Conservation (phyloP, 2,888 invertebrate species). For the Hoplodrina blanda region DNA sequence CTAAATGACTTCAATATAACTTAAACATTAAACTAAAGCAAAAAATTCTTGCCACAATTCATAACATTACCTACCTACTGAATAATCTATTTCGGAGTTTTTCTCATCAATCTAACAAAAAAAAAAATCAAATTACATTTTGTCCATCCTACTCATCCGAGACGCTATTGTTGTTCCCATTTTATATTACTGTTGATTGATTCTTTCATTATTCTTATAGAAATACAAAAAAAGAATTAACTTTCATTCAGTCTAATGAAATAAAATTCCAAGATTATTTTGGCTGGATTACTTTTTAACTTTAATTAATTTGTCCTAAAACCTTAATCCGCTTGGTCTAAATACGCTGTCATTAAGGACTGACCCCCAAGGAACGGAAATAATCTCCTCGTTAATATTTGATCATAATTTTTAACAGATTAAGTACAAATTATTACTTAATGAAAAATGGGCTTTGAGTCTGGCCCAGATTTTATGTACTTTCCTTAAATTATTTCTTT, state of each 20-base stretch:
- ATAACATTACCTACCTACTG: neutral
- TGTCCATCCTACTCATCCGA: neutral
- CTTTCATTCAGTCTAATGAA: neutral
- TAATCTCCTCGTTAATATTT: neutral
- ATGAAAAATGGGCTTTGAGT: neutral
- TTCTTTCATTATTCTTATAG: neutral
- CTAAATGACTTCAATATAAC: neutral
- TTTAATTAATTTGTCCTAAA: slow-evolving; percentile 27
- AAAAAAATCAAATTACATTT: neutral
- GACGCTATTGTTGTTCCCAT: neutral
- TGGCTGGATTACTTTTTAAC: slow-evolving; percentile 4
- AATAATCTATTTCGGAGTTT: slow-evolving; percentile 2
- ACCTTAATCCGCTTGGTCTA: slow-evolving; percentile 20
- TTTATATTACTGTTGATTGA: neutral
- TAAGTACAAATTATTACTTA: neutral
- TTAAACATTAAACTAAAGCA: neutral
- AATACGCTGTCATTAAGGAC: slow-evolving; percentile 25
- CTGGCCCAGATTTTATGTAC: neutral
- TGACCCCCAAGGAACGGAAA: slow-evolving; percentile 10
- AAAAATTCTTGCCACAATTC: neutral
- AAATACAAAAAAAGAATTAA: neutral
- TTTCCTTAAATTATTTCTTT: too few relatives aligned
- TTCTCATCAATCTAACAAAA: neutral
- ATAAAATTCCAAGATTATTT: slow-evolving; percentile 3
- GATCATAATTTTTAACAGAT: neutral